Conservation (phyloP, 1,140 invertebrate species). For the Sarcophaga bullata region DNA sequence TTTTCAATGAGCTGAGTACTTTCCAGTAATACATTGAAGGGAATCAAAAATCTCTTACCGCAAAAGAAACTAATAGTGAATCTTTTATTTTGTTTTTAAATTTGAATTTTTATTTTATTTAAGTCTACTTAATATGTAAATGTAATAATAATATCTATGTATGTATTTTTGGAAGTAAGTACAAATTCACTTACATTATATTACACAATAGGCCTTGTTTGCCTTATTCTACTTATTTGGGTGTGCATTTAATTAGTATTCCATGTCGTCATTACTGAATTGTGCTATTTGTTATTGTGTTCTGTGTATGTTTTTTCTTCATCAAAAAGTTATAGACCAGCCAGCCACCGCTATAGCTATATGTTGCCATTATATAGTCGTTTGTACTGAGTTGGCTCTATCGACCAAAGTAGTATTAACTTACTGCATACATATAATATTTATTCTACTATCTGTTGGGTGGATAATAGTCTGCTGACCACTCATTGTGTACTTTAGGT, state of each 20-base stretch:
- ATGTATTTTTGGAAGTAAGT: too few species aligned
- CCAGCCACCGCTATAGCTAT: background rate
- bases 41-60: too few species aligned
- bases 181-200: too few species aligned
- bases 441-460: background rate
- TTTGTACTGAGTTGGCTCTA: background rate
- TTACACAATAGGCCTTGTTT: constrained; percentile 18
- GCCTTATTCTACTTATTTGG: background rate
- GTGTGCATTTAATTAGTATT: constrained; percentile 15
- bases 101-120: too few species aligned
- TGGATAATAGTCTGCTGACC: background rate
- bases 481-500: constrained; percentile 6
- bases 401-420: constrained; percentile 6
- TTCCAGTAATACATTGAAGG: too few species aligned
- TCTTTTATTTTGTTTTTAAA: too few species aligned
- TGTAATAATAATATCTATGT: too few species aligned
- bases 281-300: background rate
- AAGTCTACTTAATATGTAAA: too few species aligned
- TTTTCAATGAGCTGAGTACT: too few species aligned
- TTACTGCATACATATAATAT: background rate
- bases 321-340: background rate
- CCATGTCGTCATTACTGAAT: constrained; percentile 21
- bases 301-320: background rate
- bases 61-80: too few species aligned
- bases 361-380: background rate